A percentile compares a stretch with the other conserved stretches of the same genome.
phyloP scores from a whole-genome alignment of 92 coral and sea anemone genomes.

The Ricordea florida region DNA sequence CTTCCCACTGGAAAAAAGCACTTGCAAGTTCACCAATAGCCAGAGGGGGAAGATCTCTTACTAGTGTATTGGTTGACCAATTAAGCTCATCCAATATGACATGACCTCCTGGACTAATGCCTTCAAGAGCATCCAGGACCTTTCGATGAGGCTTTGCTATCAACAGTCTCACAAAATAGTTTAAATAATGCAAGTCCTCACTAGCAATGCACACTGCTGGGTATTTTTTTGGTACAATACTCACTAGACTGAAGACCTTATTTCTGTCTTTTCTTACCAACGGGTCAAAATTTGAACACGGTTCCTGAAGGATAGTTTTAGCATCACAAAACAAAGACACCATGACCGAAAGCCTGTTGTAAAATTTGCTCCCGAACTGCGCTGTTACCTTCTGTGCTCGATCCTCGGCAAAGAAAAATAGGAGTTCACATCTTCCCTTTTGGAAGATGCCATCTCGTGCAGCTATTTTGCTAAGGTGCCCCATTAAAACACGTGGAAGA shows the following conservation, averaged over 20 bases:
- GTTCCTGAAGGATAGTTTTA: constrained; percentile 69
- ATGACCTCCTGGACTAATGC: constrained; percentile 87
- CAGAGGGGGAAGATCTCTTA: constrained; percentile 65
- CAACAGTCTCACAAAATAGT: constrained; percentile 81
- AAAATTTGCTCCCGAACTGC: constrained; percentile 79
- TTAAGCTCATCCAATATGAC: constrained; percentile 64
- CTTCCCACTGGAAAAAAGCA: constrained; percentile 85
- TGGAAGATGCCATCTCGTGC: constrained; percentile 81
- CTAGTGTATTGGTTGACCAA: constrained; percentile 51
- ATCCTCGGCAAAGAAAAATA: constrained; percentile 80
- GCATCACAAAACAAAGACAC: constrained; percentile 82
- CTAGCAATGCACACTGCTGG: constrained; percentile 54
- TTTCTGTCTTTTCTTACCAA: constrained; percentile 53
- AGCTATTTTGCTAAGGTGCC: constrained; percentile 71
- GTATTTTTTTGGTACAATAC: constrained; percentile 76
- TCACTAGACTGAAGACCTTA: constrained; percentile 66
- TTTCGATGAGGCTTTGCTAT: constrained; percentile 81
- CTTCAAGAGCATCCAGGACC: constrained; percentile 73
- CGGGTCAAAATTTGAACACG: constrained; percentile 81
- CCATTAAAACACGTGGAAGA: constrained; percentile 69
- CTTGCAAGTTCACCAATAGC: constrained; percentile 72
- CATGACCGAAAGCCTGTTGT: constrained; percentile 85
- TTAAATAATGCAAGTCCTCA: constrained; percentile 65
- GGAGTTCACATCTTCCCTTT: constrained; percentile 85
- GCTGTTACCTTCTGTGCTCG: constrained; percentile 87